Evolutionary conservation across 2,113 vertebrate species (phyloP), one percentile per base, ranked within the genome.

Genomic region (Xiphophorus hellerii): DNA sequence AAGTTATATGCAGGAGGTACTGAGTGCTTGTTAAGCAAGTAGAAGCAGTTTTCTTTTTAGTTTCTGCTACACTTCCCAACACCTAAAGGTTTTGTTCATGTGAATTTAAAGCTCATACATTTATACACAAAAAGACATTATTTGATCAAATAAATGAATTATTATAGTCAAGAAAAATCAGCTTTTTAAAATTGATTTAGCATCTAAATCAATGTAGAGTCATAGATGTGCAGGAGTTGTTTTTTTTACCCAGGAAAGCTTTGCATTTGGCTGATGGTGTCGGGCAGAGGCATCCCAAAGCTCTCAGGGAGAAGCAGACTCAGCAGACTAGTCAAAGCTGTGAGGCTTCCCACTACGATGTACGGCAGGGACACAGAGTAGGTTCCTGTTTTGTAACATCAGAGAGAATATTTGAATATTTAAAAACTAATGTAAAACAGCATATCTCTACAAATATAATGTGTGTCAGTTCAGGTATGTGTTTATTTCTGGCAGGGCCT

Each of bases 241-340:
- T 20, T 58, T 8, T 62, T 81, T 89, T 94, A 98, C 97, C 97
- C 93, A 35, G 95, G 95, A 71, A 97, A 92, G 74, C 73, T 90
- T 83, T 96, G 94, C 95, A 98, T 97, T 54, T 98, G 92, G 70
- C 92, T 91, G 48, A 97, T 94, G 80, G 92, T 95, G 84, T 98
- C 97, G 0, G 97, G 97, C 39, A 98, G 91, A 31, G 96, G 86
- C 64, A 86, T 93, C 79, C 95, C 93, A 0, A 84, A 91, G 91
- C 92, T 98, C 92, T 98, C 97, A 0, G 97, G 97, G 62, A 98
- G 95, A 78, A 98, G 95, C 35, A 99, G 94, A n/a, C 96, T 96
- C 4, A 98, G 88, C 77, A 97, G 93, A 78, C 94, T 96, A 0
- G 95, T 92, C 76, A 96, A 73, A 66, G 93, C 66, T 0, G 95